phyloP scores from a whole-genome alignment of 2,888 invertebrate species.

The Allygus modestus region DNA sequence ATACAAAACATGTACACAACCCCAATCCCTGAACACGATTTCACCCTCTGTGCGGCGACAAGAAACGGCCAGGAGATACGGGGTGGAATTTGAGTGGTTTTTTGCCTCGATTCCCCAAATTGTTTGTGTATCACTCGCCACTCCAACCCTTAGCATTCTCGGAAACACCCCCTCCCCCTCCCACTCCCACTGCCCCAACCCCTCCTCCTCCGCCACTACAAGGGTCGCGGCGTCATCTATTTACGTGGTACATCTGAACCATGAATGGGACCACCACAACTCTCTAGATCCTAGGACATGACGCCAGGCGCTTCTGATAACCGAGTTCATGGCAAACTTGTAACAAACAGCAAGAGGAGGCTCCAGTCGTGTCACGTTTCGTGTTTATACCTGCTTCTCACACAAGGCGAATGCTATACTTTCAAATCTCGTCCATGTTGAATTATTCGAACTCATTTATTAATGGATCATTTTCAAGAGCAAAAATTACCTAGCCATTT shows the following conservation, averaged over 20 bases:
- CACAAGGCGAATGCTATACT: no score
- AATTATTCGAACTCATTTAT: no score
- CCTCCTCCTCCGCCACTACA: neutral
- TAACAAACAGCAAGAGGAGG: no score
- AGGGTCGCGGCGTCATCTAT: neutral
- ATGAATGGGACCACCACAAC: neutral
- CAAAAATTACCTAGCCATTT: no score
- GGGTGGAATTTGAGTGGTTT: slow-evolving; percentile 25
- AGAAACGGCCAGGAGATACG: neutral
- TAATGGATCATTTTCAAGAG: no score
- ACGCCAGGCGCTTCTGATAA: neutral
- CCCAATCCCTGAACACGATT: neutral
- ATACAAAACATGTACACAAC: slow-evolving; percentile 33
- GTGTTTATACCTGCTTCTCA: no score
- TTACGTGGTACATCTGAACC: neutral
- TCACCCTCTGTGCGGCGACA: neutral
- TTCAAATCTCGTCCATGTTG: no score
- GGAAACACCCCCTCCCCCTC: slow-evolving; percentile 5
- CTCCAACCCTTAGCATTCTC: slow-evolving; percentile 9
- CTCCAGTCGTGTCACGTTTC: no score
- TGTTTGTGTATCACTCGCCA: slow-evolving; percentile 43
- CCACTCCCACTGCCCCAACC: neutral
- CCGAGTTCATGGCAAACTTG: no score
- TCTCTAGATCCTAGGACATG: neutral
- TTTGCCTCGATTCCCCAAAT: slow-evolving; percentile 34